Evolutionary conservation across 2,113 vertebrate genomes (phyloP), one percentile per base, ranked within the genome.

Genomic region (Pogonocichla stellata): DNA sequence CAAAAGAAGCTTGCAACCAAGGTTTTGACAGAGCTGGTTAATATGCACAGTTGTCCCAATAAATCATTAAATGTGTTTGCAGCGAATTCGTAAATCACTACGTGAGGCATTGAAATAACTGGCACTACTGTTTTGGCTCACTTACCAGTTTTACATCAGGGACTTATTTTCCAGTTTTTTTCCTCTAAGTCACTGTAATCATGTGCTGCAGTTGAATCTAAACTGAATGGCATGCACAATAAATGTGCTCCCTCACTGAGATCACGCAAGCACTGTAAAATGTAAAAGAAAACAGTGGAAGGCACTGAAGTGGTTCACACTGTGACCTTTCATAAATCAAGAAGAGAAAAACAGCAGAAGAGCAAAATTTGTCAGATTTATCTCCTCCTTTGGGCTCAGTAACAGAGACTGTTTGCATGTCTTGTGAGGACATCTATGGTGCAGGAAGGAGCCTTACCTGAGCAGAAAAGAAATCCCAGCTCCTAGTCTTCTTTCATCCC

Each of bases 91-190:
- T 97, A 97, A 95, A 95, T 93, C 88, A 96, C 92, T 51, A 47
- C 88, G 96, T 83, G 80, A 97, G 95, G 95, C 93, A 95, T 28
- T 98, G 97, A 97, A 98, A 97, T 97, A 98, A 98, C 97, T 98
- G 98, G 97, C 97, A 98, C 98, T 98, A 98, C 98, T 69, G 98
- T 98, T 98, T 97, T 98, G 98, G 98, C 97, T 92, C 80, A 51
- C 78, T 89, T 97, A 96, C 96, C 92, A 92, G 80, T 96, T 98
- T 97, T 97, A 97, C 97, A 97, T 97, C 95, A 98, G 98, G 97
- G 97, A 98, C 96, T 97, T 98, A 97, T 98, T 98, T 98, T 97
- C 95, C 96, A 97, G 86, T 91, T 93, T 97, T 95, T 95, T 96
- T 73, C 93, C 92, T 96, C 96, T 83, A 84, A 97, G 93, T 96